Evolutionary conservation across 2,797 vertebrate species (phyloP).

Genomic region (Rhinella marina): DNA sequence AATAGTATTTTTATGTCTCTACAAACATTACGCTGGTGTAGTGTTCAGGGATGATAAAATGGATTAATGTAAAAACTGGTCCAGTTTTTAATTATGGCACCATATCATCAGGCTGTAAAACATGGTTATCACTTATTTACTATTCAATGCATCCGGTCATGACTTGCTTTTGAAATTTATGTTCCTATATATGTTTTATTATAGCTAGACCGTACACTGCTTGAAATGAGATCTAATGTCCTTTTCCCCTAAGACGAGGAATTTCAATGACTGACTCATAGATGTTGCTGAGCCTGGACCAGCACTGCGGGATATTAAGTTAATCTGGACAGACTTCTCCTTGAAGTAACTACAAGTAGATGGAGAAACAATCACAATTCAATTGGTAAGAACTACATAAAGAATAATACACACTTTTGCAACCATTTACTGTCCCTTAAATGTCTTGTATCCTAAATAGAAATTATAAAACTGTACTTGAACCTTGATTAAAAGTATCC

Average conservation of each 20-base stretch:
- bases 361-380: too few species aligned
- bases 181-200: background rate
- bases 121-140: background rate
- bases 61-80: constrained; percentile 1
- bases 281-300: background rate
- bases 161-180: constrained; percentile 3
- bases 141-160: background rate
- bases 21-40: background rate
- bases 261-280: background rate
- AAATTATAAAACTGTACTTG: too few species aligned
- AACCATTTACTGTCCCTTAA: too few species aligned
- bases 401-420: too few species aligned
- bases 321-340: too few species aligned
- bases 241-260: background rate
- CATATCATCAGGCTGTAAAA: background rate
- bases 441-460: too few species aligned
- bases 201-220: background rate
- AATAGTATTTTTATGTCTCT: constrained; percentile 18
- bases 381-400: too few species aligned
- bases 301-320: background rate
- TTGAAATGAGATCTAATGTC: background rate
- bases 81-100: background rate
- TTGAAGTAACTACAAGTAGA: too few species aligned
- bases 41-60: background rate
- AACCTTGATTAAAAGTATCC: too few species aligned